Evolutionary conservation across 2,113 vertebrate species (phyloP).

Genomic region (Spea multiplicata): DNA sequence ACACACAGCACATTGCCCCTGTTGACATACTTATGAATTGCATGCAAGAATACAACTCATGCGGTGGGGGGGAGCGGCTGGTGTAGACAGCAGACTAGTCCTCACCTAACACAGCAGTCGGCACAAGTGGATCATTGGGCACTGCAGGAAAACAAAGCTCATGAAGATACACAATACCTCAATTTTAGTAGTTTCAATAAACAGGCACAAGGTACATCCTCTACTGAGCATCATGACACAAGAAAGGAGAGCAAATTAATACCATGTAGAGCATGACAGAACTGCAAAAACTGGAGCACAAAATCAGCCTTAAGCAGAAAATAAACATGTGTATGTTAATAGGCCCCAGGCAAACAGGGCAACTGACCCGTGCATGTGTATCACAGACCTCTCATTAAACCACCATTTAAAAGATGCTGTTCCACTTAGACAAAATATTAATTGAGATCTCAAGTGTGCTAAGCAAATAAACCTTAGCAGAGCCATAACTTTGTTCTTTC

Average conservation of each 20-base stretch:
- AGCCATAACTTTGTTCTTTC: too few species aligned
- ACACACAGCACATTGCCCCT: slow-evolving; percentile 40
- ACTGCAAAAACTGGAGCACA: not conserved
- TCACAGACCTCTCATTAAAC: not conserved
- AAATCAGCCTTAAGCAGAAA: not conserved
- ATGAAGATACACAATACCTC: slow-evolving; percentile 69
- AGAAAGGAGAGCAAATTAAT: not conserved
- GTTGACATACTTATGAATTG: slow-evolving; percentile 51
- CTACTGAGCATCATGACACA: slow-evolving; percentile 40
- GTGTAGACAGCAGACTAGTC: slow-evolving; percentile 64
- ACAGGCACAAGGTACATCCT: slow-evolving; percentile 47
- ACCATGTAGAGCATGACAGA: not conserved
- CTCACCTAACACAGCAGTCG: slow-evolving; percentile 99
- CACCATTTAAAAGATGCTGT: not conserved
- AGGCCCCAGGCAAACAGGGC: not conserved
- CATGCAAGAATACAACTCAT: slow-evolving; percentile 72
- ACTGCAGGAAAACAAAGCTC: slow-evolving; percentile 88
- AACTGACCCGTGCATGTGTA: not conserved
- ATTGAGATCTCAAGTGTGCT: too few species aligned
- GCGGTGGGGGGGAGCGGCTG: slow-evolving; percentile 52
- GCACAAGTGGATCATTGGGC: slow-evolving; percentile 98
- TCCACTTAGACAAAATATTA: too few species aligned
- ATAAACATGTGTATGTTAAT: not conserved
- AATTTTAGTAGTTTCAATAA: slow-evolving; percentile 51
- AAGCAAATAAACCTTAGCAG: too few species aligned